Conservation (phyloP, 2,113 vertebrate species). For the Diglossa brunneiventris region DNA sequence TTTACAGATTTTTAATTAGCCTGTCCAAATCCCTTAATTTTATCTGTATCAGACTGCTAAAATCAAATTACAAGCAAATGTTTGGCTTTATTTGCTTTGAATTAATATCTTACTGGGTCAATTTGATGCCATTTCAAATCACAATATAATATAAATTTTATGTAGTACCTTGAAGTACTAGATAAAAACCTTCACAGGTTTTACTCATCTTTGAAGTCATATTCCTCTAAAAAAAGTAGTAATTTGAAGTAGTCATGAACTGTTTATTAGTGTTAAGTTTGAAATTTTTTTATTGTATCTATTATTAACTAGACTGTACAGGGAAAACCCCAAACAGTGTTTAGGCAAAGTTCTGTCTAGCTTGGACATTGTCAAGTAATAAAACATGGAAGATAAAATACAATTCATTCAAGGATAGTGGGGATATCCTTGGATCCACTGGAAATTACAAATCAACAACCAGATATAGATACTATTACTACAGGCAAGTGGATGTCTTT, state of each 20-base stretch:
- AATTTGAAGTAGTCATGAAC: neutral
- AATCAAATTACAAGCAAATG: neutral
- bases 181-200: neutral
- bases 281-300: neutral
- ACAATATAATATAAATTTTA: neutral
- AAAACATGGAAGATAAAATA: neutral
- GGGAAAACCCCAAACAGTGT: neutral
- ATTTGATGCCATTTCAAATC: neutral
- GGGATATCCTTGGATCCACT: neutral
- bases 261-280: neutral
- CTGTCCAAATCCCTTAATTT: neutral
- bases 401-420: neutral
- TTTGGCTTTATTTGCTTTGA: neutral
- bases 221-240: neutral
- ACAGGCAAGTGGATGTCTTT: neutral
- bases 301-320: neutral
- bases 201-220: neutral
- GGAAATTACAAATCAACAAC: neutral
- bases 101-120: neutral
- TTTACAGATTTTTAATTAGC: slow-evolving; percentile 6
- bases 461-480: neutral
- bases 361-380: neutral
- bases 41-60: neutral
- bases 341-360: neutral
- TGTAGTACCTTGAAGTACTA: neutral